Conservation (phyloP, 2,113 vertebrate genomes). For the Carettochelys insculpta region DNA sequence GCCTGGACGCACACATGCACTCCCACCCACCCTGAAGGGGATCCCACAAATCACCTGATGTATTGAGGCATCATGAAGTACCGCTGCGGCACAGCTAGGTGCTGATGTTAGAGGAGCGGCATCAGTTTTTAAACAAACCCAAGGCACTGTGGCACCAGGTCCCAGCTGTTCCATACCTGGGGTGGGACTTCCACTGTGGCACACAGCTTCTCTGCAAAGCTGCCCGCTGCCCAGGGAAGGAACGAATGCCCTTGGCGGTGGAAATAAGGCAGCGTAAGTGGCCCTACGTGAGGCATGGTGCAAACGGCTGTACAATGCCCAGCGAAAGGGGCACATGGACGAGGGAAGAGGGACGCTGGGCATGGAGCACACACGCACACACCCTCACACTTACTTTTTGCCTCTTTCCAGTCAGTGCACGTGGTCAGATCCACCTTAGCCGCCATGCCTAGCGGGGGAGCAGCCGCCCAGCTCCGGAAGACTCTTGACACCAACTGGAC, state of each 20-base stretch:
- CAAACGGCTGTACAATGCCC: background rate
- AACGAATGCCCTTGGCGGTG: background rate
- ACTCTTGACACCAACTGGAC: background rate
- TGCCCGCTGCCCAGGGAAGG: background rate
- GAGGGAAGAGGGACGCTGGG: background rate
- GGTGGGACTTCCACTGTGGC: background rate
- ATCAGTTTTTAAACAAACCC: background rate
- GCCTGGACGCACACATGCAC: background rate
- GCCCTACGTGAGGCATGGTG: background rate
- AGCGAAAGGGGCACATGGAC: background rate
- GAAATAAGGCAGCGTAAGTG: background rate
- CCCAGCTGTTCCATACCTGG: background rate
- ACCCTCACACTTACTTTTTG: conserved; percentile 65
- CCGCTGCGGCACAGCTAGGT: background rate
- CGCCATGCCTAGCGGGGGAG: conserved; percentile 58
- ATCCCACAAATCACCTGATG: background rate
- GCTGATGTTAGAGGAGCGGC: background rate
- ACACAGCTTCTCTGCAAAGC: background rate
- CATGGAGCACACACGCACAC: background rate
- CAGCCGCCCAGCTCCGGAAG: background rate
- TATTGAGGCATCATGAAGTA: background rate
- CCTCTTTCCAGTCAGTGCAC: conserved; percentile 76
- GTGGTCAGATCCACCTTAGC: conserved; percentile 72
- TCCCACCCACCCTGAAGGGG: background rate
- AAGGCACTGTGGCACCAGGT: background rate